Evolutionary conservation across 1,140 invertebrate species (phyloP).

Genomic region (Ganaspis sp.): DNA sequence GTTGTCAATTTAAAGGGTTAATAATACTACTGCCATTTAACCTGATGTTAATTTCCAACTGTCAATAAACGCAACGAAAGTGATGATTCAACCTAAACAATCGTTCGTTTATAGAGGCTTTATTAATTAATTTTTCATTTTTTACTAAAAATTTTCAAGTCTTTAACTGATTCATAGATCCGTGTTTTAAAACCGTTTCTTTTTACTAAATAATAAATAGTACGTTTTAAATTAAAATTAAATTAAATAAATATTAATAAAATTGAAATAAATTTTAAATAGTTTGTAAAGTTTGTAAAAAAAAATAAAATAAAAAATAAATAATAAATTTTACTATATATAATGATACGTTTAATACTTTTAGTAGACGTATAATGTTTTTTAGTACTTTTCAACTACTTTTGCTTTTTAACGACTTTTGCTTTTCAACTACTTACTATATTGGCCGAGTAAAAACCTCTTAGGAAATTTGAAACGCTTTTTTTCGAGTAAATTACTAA

Average conservation of each 20-base stretch:
- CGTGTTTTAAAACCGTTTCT: too few species aligned
- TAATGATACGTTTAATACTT: too few species aligned
- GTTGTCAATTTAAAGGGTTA: slow-evolving; percentile 13
- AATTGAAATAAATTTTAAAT: too few species aligned
- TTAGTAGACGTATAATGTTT: too few species aligned
- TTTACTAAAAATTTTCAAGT: neutral
- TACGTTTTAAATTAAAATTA: too few species aligned
- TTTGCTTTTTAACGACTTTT: neutral
- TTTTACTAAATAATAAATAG: too few species aligned
- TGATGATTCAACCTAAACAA: slow-evolving; percentile 19
- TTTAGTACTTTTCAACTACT: neutral
- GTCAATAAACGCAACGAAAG: slow-evolving; percentile 14
- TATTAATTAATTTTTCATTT: neutral
- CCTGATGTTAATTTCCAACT: slow-evolving; percentile 13
- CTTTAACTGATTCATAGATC: too few species aligned
- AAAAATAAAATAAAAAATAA: too few species aligned
- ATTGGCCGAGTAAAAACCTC: neutral
- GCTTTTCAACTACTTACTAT: too few species aligned
- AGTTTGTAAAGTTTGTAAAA: too few species aligned
- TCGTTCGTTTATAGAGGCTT: neutral
- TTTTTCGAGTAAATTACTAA: neutral
- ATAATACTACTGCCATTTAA: neutral
- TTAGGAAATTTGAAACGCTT: neutral
- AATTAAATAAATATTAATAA: too few species aligned
- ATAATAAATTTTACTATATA: too few species aligned